phyloP scores from a whole-genome alignment of 1,140 invertebrate species.

The Goniozus legneri region DNA sequence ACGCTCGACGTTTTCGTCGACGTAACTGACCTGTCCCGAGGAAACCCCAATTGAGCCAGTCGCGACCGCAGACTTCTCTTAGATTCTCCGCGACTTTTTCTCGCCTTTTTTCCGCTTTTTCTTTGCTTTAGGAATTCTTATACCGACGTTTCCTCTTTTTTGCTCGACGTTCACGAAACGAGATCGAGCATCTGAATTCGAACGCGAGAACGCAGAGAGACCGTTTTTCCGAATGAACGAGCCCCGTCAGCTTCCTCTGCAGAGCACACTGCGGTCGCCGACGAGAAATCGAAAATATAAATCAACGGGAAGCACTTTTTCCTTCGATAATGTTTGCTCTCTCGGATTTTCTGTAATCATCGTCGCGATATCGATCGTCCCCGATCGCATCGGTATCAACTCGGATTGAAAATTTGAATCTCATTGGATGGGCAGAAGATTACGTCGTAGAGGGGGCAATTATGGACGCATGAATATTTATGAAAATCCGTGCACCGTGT shows the following conservation, averaged over 20 bases:
- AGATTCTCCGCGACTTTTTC: constrained; percentile 17
- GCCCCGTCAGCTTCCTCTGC: background rate
- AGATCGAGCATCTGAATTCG: background rate
- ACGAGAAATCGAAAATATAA: constrained; percentile 11
- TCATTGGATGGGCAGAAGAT: constrained; percentile 14
- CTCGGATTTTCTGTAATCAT: constrained; percentile 15
- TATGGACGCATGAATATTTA: constrained; percentile 32
- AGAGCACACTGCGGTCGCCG: background rate
- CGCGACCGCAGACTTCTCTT: constrained; percentile 23
- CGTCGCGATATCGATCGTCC: background rate
- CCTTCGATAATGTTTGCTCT: no score
- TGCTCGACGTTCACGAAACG: background rate
- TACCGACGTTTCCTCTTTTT: constrained; percentile 12
- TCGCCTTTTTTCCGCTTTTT: background rate
- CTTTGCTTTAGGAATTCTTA: no score
- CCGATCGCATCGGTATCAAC: constrained; percentile 6
- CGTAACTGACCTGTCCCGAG: constrained; percentile 35
- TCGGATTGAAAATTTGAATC: constrained; percentile 29
- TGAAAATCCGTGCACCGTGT: constrained; percentile 27
- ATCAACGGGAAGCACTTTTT: no score
- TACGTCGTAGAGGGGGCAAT: constrained; percentile 13
- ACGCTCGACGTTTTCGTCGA: constrained; percentile 36
- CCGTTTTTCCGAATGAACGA: background rate
- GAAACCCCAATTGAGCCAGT: constrained; percentile 28
- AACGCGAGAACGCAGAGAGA: background rate